Base-by-base conservation (phyloP, 2,888 invertebrate genomes). In the Leptothorax acervorum region DNA sequence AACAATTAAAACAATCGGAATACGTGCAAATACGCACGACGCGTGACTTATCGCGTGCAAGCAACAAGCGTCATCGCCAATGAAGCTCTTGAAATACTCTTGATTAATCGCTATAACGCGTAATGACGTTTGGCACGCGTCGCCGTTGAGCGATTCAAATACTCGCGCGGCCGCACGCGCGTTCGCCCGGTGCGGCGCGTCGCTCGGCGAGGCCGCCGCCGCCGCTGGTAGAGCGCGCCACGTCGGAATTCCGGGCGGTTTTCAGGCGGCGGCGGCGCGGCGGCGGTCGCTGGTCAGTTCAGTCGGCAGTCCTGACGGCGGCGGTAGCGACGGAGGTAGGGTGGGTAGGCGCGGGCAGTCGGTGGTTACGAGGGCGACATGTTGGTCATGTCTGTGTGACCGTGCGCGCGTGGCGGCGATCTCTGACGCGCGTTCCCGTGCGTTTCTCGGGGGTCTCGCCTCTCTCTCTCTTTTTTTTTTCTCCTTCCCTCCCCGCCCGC, bases 351-450 rank as follows among this genome's bases (percentile, higher is more conserved):
- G 42, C 42, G 39, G 62, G 23, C 91, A 93, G 94, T 90, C 93
- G 93, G 94, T 94, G 93, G 94, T 94, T 93, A 92, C 92, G 90
- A 60, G 92, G 92, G 90, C 92, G 94, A 93, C 93, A 94, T 94
- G 94, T 94, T 94, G 93, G 91, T 91, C 92, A 90, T 89, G 90
- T 88, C 88, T 85, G 74, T 88, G 92, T 92, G 92, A 92, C 86
- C 84, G 92, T 92, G 92, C 90, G 91, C 90, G 91, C 92, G 79
- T 79, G 91, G 90, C 87, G 88, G 82, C 55, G 68, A 65, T 74
- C 68, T 86, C 89, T 91, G 91, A 92, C 92, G 93, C 92, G 93
- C 91, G 91, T 86, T 88, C 82, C 90, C 89, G 90, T 91, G 91
- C 85, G 87, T 90, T 89, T 85, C 82, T 79, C 73, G 31, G 42